Evolutionary conservation across 2,797 vertebrate genomes (phyloP), one percentile per base, ranked within the genome.

Genomic region (Hemibagrus guttatus): DNA sequence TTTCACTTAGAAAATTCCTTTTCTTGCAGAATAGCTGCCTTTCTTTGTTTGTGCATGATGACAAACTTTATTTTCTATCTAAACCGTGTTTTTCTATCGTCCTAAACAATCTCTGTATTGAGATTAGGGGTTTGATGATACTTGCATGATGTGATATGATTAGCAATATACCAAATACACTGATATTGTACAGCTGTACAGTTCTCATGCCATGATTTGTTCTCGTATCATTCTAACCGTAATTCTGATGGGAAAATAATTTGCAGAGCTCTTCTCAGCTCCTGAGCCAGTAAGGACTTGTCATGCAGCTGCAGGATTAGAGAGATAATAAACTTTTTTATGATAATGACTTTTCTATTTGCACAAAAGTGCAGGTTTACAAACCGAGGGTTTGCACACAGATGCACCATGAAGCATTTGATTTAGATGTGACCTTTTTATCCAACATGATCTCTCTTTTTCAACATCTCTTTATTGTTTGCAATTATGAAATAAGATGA

Each of bases 241-340:
- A 21, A 46, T 23, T 61, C 69, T 46, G 54, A 49, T 16, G 12
- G 64, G n/a, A 23, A 49, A 68, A 39, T 23, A 21, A 6, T 64
- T 64, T 64, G 56, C 13, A 21, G 79, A 28, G 13, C 7, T 84
- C 76, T 54, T 75, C 82, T 84, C 26, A 68, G 49, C 28, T 84
- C 68, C 61, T 35, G 28, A 83, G 66, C 89, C 86, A 87, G 86
- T 88, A 81, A 79, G 75, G 78, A 23, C 86, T 86, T 86, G 89
- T 42, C 42, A 58, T 49, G 35, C 23, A 49, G 31, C 69, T 54
- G 69, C 21, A 81, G 81, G 31, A 85, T 80, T 82, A 76, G 66
- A 81, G 59, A 80, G 81, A n/a, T 86, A n/a, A 81, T 42, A 58
- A 87, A 84, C 23, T 49, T 8, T 49, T 49, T 49, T 49, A 52